Evolutionary conservation across 2,113 vertebrate genomes (phyloP).

Genomic region (Cottus gobio): DNA sequence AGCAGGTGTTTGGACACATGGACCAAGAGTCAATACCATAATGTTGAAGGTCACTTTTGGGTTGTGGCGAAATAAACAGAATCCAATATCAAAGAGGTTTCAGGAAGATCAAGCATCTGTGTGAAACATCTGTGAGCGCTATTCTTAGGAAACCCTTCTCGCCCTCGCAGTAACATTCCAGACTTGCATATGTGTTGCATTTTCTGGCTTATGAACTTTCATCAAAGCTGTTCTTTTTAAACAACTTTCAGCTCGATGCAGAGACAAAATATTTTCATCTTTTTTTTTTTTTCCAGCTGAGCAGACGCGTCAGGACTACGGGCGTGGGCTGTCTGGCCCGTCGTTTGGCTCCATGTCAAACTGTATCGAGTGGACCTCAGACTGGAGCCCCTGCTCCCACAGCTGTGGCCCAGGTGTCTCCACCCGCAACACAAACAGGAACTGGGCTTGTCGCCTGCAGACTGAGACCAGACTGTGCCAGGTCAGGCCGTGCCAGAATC

Average conservation of each 20-base stretch:
- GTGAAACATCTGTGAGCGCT: conserved; percentile 13
- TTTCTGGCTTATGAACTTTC: not conserved
- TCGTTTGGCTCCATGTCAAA: conserved; percentile 9
- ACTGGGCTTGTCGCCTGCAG: conserved; percentile 84
- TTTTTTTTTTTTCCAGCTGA: conserved; percentile 26
- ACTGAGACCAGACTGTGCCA: conserved; percentile 83
- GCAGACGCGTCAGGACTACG: not conserved
- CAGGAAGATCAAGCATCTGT: not conserved
- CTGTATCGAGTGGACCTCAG: conserved; percentile 84
- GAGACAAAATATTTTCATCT: conserved; percentile 15
- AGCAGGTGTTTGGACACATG: not conserved
- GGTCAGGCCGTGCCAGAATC: conserved; percentile 77
- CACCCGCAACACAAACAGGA: conserved; percentile 85
- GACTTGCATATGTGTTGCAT: not conserved
- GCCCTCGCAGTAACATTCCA: not conserved
- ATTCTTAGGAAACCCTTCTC: conserved; percentile 8
- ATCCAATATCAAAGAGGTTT: not conserved
- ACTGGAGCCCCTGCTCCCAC: conserved; percentile 86
- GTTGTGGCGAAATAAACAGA: not conserved
- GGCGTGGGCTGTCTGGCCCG: not conserved
- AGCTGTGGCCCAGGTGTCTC: conserved; percentile 86
- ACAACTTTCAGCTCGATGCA: conserved; percentile 21
- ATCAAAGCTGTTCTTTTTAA: conserved; percentile 17
- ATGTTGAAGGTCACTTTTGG: not conserved
- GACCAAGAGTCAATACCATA: not conserved